Percentiles rank a stretch among this genome's conserved stretches.
These are phyloP conservation scores for Leptinotarsa lineolata DNA, from an alignment of 1,140 invertebrate genomes.

Conservation along the genomic window DNA sequence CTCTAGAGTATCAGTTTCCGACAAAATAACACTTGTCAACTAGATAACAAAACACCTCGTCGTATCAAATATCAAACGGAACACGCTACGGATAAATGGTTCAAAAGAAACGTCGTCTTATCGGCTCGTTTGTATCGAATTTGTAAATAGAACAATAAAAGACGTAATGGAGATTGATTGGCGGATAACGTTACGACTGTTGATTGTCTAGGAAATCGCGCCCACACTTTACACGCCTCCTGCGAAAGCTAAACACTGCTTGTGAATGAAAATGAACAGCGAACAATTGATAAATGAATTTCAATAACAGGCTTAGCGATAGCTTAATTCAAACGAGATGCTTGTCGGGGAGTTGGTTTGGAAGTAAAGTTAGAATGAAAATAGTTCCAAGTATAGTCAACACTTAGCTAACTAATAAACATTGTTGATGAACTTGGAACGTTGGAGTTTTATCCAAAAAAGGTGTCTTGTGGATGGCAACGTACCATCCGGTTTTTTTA, in stretches of 20 bases:
- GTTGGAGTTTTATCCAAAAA: too few relatives aligned
- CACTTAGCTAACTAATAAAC: too few relatives aligned
- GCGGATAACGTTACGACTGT: background rate
- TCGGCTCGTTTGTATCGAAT: conserved; percentile 1
- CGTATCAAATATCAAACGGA: background rate
- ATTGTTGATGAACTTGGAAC: too few relatives aligned
- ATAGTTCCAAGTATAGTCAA: too few relatives aligned
- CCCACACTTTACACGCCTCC: background rate
- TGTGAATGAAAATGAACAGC: conserved; percentile 17
- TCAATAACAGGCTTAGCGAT: background rate
- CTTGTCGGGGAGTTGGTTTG: background rate
- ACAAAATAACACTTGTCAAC: too few relatives aligned
- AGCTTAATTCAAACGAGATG: background rate
- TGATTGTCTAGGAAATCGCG: conserved; percentile 9
- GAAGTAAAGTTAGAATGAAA: background rate
- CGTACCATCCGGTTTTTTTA: too few relatives aligned
- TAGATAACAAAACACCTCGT: too few relatives aligned
- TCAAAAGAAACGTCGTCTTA: background rate
- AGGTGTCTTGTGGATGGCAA: too few relatives aligned
- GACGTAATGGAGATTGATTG: conserved; percentile 16
- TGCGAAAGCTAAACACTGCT: background rate
- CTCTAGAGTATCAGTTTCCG: too few relatives aligned
- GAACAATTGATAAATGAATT: conserved; percentile 14
- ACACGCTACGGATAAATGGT: background rate
- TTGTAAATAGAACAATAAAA: conserved; percentile 15